Conservation (phyloP, 2,113 vertebrate species). For the Heterochromis multidens region DNA sequence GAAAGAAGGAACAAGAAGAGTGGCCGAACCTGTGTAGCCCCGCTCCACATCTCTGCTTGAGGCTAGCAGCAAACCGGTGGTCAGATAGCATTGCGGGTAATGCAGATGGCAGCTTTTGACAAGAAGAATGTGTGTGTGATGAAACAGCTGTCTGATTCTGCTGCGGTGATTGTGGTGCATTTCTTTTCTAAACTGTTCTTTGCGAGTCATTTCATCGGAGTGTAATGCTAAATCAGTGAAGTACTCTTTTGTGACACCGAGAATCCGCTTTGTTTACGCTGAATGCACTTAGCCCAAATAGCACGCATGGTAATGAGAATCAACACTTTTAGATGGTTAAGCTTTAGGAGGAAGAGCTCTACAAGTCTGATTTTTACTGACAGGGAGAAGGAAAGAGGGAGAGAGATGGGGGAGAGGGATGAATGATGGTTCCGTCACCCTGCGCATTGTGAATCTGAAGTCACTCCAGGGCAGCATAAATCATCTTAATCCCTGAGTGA, state of each 20-base stretch:
- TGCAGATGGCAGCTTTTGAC: background rate
- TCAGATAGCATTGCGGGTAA: background rate
- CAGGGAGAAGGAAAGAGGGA: background rate
- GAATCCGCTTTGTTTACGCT: background rate
- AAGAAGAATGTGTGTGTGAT: background rate
- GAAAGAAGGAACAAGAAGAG: background rate
- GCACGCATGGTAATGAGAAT: background rate
- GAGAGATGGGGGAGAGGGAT: slow-evolving; percentile 12
- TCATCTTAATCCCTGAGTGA: slow-evolving; percentile 65
- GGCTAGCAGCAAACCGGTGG: background rate
- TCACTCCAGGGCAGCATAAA: slow-evolving; percentile 53
- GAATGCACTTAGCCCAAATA: background rate
- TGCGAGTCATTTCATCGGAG: background rate
- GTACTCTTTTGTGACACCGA: background rate
- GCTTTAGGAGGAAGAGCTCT: background rate
- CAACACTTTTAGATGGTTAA: background rate
- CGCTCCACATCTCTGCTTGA: background rate
- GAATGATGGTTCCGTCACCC: slow-evolving; percentile 47
- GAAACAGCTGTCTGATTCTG: background rate
- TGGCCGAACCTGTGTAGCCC: background rate
- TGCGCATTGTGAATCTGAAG: slow-evolving; percentile 52
- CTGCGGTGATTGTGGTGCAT: background rate
- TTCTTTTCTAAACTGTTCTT: rapidly evolving
- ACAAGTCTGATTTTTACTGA: background rate
- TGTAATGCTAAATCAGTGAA: background rate